A percentile compares a stretch with the other conserved stretches of the same genome.
phyloP scores from a whole-genome alignment of 2,888 invertebrate species.

The Tanaodytes sp. region DNA sequence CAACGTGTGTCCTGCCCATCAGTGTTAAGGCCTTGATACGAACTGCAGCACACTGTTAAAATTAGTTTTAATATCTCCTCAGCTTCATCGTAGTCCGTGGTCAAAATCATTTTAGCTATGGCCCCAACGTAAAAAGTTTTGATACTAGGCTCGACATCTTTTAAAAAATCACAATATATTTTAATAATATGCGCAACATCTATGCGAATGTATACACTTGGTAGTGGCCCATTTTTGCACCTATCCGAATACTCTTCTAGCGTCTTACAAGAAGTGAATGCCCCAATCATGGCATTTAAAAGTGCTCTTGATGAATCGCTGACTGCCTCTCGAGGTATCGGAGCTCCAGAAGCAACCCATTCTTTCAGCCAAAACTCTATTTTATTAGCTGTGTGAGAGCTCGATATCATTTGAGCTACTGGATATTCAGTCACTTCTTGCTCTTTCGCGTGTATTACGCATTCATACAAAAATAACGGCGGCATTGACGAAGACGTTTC shows the following conservation, averaged over 20 bases:
- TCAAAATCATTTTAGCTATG: conserved; percentile 12
- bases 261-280: neutral
- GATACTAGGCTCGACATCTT: neutral
- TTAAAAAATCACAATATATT: conserved; percentile 18
- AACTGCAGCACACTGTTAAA: conserved; percentile 1
- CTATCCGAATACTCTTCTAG: neutral
- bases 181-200: conserved; percentile 17
- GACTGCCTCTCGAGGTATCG: neutral
- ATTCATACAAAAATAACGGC: conserved; percentile 46
- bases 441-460: conserved; percentile 20
- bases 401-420: conserved; percentile 36
- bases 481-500: conserved; percentile 20
- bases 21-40: neutral
- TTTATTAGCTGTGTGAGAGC: conserved; percentile 30
- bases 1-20: neutral
- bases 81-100: conserved; percentile 2
- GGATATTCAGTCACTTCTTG: conserved; percentile 32
- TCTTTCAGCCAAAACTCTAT: conserved; percentile 44
- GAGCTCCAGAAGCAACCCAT: conserved; percentile 12
- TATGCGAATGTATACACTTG: neutral
- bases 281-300: neutral
- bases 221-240: neutral
- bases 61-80: neutral
- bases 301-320: neutral
- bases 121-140: conserved; percentile 20